phyloP scores from a whole-genome alignment of 2,113 vertebrate genomes.

The Okapia johnstoni region DNA sequence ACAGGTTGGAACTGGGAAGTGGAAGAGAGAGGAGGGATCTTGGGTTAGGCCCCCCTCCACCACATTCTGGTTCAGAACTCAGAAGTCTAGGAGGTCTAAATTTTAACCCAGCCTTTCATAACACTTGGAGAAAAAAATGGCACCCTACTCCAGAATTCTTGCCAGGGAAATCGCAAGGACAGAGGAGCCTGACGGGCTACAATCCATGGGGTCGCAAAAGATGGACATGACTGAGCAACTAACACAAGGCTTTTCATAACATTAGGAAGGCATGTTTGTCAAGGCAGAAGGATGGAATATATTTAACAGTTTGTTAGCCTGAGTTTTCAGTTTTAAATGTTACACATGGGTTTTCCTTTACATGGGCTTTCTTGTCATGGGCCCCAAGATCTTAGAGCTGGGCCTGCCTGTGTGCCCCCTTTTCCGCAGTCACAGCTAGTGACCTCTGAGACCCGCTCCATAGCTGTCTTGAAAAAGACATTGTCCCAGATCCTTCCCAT shows the following conservation, averaged over 20 bases:
- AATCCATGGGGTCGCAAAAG: background rate
- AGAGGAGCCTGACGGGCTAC: background rate
- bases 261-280: background rate
- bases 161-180: background rate
- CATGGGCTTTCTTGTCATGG: background rate
- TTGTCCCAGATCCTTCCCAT: background rate
- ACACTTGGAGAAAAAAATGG: background rate
- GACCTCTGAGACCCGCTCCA: background rate
- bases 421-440: background rate
- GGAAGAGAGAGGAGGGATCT: background rate
- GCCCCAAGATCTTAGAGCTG: too few relatives aligned
- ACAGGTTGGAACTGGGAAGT: background rate
- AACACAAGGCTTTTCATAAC: background rate
- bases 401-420: too few relatives aligned
- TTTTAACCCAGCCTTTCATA: background rate
- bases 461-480: background rate
- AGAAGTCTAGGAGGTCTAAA: background rate
- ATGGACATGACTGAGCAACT: background rate
- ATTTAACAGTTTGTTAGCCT: background rate
- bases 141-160: background rate
- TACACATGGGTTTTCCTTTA: background rate
- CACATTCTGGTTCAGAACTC: background rate
- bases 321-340: background rate
- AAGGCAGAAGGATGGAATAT: background rate
- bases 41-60: background rate